Base-by-base conservation (phyloP, 2,888 invertebrate genomes). In the Dione vanillae region DNA sequence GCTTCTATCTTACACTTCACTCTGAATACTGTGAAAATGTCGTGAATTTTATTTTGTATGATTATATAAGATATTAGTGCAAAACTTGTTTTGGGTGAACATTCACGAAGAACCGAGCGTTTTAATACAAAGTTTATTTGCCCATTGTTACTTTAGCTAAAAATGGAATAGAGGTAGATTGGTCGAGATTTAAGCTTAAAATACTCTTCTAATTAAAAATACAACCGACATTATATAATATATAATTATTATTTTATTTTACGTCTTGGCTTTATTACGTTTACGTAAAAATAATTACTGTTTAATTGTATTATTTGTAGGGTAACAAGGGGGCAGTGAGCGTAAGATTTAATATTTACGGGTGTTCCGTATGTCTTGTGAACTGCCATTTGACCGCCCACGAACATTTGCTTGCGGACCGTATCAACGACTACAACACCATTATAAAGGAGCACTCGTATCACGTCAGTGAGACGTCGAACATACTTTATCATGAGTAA, bases 321-420 rank as follows among this genome's bases (percentile, higher is more conserved):
- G 99, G 99, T 40, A 99, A 98, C 90, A 99, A 99, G 94, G 99
- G 99, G 20, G 98, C 97, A 5, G 97, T 98, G 0, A 97, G 97
- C 83, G 94, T 98, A 66, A 94, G 99, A 70, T 95, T 99, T 82
- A 97, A 96, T 80, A 94, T 98, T 43, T 97, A 97, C 83, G 98
- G 98, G 1, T 96, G 97, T 80, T 98, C 97, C 0, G 84, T 98
- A 65, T 97, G 98, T 82, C 94, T 98, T 69, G 96, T 99, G 10
- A 98, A 98, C 85, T 95, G 97, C 59, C 99, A 99, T 88, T 89
- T 99, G 77, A 96, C 98, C 2, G 97, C 99, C 5, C 98, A 99
- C 83, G 97, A 98, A 83, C 95, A 97, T 78, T 94, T 96, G 76
- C 90, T 97, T 65, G 95, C 96, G n/a, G 97, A 97, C 78, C 94